Evolutionary conservation across 2,888 invertebrate species (phyloP), one percentile per base, ranked within the genome.

Genomic region (Aphidoletes aphidimyza): DNA sequence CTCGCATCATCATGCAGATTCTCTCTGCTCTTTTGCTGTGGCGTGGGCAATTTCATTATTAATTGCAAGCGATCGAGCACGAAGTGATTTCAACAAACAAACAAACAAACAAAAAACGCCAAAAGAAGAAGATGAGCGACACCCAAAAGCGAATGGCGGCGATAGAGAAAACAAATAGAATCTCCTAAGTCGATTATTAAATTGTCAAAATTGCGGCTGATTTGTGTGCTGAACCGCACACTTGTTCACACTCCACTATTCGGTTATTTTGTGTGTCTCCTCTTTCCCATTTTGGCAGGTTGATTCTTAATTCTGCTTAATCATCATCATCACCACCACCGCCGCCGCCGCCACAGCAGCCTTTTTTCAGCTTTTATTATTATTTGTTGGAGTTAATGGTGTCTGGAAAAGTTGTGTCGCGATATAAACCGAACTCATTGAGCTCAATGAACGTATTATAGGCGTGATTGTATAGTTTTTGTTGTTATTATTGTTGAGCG

Each of bases 131-230:
- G 47, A 11, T 14, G 3, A 47, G 17, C 17, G 8, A 47, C 6
- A 19, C 8, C 6, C 39, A 5, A 39, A 5, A 39, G 39, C 39
- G 3, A 54, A 17, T 22, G 22, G 22, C 9, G n/a, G 3, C 3
- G 22, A 47, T 2, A 17, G 22, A 54, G 22, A 54, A 54, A 54
- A 54, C 54, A 54, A 54, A 54, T 54, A 54, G 69, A 69, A 34
- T n/a, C n/a, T n/a, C 69, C 17, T 69, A 69, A 69, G 69, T 69
- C 69, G 69, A 69, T 69, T 30, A 69, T 30, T 69, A 69, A 69
- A 69, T 69, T 69, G 69, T 69, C 69, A 69, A 69, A 69, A 69
- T 69, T n/a, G n/a, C 69, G 34, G 14, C 69, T 69, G 69, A 69
- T 69, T 69, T 69, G 69, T 69, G 34, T 69, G n/a, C n/a, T 14